phyloP scores from a whole-genome alignment of 2,797 vertebrate genomes.

The Characodon lateralis region DNA sequence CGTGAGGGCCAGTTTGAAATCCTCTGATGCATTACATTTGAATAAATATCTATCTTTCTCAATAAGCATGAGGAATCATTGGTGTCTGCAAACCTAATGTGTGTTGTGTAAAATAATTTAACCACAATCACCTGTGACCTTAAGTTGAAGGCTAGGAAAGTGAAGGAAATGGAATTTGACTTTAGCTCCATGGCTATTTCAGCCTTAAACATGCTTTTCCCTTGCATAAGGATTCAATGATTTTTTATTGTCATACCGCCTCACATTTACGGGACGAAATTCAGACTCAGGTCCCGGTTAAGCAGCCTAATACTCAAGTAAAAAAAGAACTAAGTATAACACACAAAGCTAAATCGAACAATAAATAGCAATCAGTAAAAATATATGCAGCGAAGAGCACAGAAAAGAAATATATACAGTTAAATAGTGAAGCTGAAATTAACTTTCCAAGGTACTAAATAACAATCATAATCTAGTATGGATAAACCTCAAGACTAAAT shows the following conservation, averaged over 20 bases:
- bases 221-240: background rate
- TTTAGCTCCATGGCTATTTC: background rate
- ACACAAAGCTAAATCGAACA: too few species aligned
- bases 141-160: background rate
- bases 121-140: background rate
- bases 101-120: background rate
- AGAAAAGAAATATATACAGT: too few species aligned
- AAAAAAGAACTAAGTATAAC: too few species aligned
- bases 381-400: too few species aligned
- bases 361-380: too few species aligned
- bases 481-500: background rate
- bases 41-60: background rate
- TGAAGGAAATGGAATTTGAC: background rate
- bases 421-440: too few species aligned
- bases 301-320: too few species aligned
- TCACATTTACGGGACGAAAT: too few species aligned
- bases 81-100: background rate
- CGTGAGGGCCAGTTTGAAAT: background rate
- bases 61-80: background rate
- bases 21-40: background rate
- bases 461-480: background rate
- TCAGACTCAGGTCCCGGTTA: too few species aligned
- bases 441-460: too few species aligned
- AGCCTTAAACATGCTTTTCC: background rate
- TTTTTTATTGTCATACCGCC: too few species aligned